Evolutionary conservation across 2,113 vertebrate species (phyloP).

Genomic region (Nothocercus julius): DNA sequence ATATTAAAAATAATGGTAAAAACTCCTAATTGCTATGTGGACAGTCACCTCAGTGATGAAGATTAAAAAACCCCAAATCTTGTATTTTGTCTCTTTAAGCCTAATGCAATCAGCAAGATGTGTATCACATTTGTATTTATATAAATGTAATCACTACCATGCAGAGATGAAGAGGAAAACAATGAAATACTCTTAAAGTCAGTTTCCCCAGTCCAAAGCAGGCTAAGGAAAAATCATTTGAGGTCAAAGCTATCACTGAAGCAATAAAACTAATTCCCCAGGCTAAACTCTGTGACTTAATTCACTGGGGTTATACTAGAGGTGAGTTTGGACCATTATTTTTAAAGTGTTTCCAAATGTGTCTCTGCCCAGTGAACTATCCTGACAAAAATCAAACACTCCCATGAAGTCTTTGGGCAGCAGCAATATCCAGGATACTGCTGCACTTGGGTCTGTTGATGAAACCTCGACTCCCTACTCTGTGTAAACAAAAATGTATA

Average conservation of each 20-base stretch:
- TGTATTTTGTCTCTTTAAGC: not conserved
- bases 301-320: constrained; percentile 20
- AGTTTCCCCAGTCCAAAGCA: not conserved
- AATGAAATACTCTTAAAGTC: not conserved
- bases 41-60: not conserved
- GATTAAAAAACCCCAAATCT: not conserved
- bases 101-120: not conserved
- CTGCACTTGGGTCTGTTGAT: not conserved
- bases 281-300: constrained; percentile 18
- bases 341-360: constrained; percentile 51
- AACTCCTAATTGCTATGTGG: not conserved
- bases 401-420: not conserved
- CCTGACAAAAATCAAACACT: not conserved
- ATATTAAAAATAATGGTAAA: not conserved
- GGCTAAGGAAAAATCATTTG: constrained; percentile 10
- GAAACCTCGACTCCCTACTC: not conserved
- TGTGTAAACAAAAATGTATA: not conserved
- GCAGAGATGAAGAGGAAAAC: not conserved
- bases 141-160: not conserved
- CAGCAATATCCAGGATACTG: not conserved
- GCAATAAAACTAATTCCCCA: constrained; percentile 35
- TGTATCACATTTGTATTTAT: not conserved
- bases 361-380: not conserved
- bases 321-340: constrained; percentile 40
- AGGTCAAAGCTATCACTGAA: constrained; percentile 20